phyloP scores from a whole-genome alignment of 2,888 invertebrate species.

The Drosophila stalkeri region DNA sequence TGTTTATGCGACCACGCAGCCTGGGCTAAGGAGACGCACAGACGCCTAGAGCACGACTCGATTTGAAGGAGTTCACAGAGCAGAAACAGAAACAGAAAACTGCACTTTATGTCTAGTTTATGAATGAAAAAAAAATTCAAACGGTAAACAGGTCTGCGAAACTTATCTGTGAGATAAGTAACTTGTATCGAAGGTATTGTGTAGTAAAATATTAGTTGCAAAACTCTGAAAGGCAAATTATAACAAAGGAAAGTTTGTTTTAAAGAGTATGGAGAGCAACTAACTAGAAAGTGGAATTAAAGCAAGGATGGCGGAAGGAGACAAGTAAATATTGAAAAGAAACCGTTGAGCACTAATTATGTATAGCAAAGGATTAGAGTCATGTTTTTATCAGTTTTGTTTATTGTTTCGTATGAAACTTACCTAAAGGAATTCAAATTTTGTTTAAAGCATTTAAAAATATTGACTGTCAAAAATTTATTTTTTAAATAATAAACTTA shows the following conservation, averaged over 20 bases:
- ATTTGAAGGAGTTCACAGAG: conserved; percentile 19
- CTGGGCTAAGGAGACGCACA: not conserved
- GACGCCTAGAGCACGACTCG: conserved; percentile 28
- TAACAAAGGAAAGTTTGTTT: not conserved
- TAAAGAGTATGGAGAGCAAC: not conserved
- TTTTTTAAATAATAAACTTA: no score
- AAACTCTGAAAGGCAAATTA: not conserved
- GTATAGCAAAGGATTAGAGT: no score
- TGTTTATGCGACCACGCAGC: conserved; percentile 36
- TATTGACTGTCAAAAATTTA: no score
- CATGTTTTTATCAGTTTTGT: no score
- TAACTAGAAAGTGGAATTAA: not conserved
- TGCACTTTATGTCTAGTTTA: conserved; percentile 43
- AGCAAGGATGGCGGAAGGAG: not conserved
- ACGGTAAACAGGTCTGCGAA: not conserved
- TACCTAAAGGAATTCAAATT: no score
- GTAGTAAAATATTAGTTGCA: not conserved
- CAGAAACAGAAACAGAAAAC: conserved; percentile 28
- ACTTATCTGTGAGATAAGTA: not conserved
- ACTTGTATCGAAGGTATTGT: not conserved
- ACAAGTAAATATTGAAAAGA: not conserved
- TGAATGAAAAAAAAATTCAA: not conserved
- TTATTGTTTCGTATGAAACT: no score
- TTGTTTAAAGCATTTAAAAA: no score
- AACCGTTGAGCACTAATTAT: no score